Percentiles rank a stretch among this genome's conserved stretches.
These are phyloP conservation scores for Fragariocoptes setiger DNA, from an alignment of 1,140 invertebrate genomes.

Conservation along the genomic window DNA sequence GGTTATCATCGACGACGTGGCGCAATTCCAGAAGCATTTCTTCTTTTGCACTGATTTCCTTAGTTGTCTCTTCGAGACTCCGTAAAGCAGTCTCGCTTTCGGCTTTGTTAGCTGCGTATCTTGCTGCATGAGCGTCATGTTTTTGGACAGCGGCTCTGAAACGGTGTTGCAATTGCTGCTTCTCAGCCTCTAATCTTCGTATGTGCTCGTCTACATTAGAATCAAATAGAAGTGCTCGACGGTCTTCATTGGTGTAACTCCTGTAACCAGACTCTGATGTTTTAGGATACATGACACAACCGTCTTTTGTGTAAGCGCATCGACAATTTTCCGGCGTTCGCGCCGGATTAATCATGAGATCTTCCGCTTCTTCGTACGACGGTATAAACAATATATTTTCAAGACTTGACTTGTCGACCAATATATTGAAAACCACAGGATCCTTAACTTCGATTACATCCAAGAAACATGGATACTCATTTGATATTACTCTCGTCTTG, in stretches of 20 bases:
- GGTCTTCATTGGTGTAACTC: conserved; percentile 1
- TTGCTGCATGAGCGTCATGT: too few relatives aligned
- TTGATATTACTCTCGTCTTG: conserved; percentile 18
- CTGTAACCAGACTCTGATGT: conserved; percentile 3
- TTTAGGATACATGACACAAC: conserved; percentile 6
- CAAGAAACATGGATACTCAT: conserved; percentile 25
- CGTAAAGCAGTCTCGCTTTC: background rate
- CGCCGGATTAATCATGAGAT: conserved; percentile 14
- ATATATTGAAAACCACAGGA: conserved; percentile 40
- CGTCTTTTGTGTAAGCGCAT: conserved; percentile 11
- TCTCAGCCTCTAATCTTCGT: background rate
- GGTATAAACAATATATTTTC: conserved; percentile 17
- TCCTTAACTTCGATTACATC: conserved; percentile 34
- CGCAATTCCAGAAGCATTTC: background rate
- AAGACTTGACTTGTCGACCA: conserved; percentile 36
- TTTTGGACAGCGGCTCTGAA: too few relatives aligned
- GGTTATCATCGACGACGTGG: background rate
- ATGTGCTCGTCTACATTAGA: background rate
- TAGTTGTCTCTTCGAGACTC: background rate
- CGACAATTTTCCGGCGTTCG: conserved; percentile 10
- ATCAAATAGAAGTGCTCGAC: background rate
- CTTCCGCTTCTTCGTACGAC: conserved; percentile 13
- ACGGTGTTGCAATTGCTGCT: background rate
- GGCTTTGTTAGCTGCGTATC: too few relatives aligned
- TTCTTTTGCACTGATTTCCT: background rate